Conservation (phyloP, 2,888 invertebrate genomes). For the Bembecia ichneumoniformis region DNA sequence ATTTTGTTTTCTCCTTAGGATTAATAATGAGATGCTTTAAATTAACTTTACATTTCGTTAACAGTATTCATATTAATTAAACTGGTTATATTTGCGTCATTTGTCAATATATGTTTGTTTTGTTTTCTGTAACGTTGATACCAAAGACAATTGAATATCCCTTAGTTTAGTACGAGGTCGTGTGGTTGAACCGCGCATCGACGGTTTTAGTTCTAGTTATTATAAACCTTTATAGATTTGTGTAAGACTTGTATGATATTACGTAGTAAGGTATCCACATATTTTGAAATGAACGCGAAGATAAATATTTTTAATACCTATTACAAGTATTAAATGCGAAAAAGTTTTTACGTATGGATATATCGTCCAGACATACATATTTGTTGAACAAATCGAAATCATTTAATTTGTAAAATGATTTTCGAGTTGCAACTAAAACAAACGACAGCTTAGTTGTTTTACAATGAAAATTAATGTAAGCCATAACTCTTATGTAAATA, state of each 20-base stretch:
- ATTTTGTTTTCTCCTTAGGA: constrained; percentile 59
- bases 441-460: constrained; percentile 49
- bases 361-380: not conserved
- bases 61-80: constrained; percentile 49
- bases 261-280: constrained; percentile 31
- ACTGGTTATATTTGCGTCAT: constrained; percentile 37
- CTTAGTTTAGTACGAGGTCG: constrained; percentile 42
- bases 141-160: constrained; percentile 72
- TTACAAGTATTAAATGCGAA: constrained; percentile 48
- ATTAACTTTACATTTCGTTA: constrained; percentile 49
- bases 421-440: constrained; percentile 22
- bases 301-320: constrained; percentile 63
- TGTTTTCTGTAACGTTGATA: constrained; percentile 64
- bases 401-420: constrained; percentile 14
- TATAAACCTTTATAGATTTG: constrained; percentile 52
- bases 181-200: constrained; percentile 21
- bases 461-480: constrained; percentile 48
- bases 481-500: constrained; percentile 48
- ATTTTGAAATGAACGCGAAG: constrained; percentile 33
- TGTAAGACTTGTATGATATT: constrained; percentile 65
- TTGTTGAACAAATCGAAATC: constrained; percentile 20
- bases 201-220: constrained; percentile 41
- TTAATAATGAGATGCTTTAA: constrained; percentile 60
- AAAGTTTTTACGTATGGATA: not conserved
- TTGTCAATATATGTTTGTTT: constrained; percentile 34